These are phyloP conservation scores for Dipodomys spectabilis DNA, from an alignment of 2,113 vertebrate genomes.

Conservation along the genomic window DNA sequence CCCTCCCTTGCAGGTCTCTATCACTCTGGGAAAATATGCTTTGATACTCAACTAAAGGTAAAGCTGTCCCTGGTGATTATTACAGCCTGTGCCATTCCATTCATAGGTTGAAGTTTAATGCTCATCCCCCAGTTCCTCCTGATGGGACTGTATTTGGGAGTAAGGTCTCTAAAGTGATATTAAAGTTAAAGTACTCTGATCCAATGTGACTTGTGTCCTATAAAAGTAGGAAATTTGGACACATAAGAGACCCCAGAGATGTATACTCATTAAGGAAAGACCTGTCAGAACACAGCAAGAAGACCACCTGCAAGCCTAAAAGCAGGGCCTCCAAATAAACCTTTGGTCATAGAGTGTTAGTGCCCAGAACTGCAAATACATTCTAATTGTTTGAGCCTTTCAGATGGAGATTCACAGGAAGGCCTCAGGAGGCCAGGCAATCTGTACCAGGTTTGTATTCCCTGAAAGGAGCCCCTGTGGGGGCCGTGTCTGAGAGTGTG, in stretches of 20 bases:
- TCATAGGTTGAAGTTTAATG: background rate
- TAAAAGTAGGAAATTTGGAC: background rate
- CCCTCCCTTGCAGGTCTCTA: background rate
- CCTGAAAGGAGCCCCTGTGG: too few relatives aligned
- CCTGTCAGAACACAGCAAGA: background rate
- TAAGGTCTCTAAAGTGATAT: background rate
- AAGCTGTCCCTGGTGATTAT: background rate
- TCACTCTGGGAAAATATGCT: background rate
- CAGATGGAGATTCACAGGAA: too few relatives aligned
- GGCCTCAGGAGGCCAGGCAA: too few relatives aligned
- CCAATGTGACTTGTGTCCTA: background rate
- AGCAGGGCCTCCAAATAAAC: background rate
- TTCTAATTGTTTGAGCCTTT: background rate
- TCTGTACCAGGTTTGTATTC: too few relatives aligned
- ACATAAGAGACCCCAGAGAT: fast-evolving
- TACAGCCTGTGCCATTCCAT: background rate
- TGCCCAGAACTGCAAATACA: background rate
- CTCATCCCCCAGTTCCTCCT: background rate
- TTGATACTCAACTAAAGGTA: background rate
- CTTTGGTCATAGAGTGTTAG: background rate
- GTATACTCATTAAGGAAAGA: background rate
- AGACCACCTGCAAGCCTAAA: background rate
- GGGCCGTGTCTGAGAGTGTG: too few relatives aligned
- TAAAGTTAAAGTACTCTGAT: background rate
- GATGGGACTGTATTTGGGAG: background rate